Evolutionary conservation across 2,113 vertebrate species (phyloP).

Genomic region (Myanophis thanlyinensis): DNA sequence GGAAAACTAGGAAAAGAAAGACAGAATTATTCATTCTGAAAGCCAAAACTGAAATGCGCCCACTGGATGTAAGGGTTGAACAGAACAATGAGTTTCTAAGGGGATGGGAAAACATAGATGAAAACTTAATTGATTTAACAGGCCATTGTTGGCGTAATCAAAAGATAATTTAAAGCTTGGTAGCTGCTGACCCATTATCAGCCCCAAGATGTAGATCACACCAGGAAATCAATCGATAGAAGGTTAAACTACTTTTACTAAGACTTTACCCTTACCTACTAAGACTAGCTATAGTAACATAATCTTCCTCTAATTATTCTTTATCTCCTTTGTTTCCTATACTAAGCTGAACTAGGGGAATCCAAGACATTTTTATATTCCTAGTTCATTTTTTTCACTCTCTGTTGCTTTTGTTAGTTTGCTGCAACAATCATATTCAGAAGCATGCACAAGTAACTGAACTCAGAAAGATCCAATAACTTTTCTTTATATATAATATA

Average conservation of each 20-base stretch:
- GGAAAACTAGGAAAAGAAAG: neutral
- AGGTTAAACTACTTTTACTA: neutral
- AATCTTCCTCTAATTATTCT: neutral
- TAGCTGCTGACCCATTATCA: neutral
- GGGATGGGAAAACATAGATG: neutral
- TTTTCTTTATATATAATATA: too few species aligned
- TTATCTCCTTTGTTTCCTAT: neutral
- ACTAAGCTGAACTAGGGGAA: neutral
- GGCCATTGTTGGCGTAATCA: neutral
- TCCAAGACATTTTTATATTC: neutral
- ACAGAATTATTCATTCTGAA: neutral
- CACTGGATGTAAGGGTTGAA: neutral
- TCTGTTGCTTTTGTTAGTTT: too few species aligned
- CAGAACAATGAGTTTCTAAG: neutral
- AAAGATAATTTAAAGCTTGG: neutral
- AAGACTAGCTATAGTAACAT: neutral
- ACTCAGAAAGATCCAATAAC: too few species aligned
- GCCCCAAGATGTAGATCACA: neutral
- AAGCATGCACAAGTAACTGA: too few species aligned
- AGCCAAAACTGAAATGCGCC: neutral
- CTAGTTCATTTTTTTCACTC: neutral
- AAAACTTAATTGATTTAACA: neutral
- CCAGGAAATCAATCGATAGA: neutral
- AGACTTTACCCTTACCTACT: neutral
- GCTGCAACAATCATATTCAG: too few species aligned